Evolutionary conservation across 2,888 invertebrate genomes (phyloP).

Genomic region (Epistrophe grossulariae): DNA sequence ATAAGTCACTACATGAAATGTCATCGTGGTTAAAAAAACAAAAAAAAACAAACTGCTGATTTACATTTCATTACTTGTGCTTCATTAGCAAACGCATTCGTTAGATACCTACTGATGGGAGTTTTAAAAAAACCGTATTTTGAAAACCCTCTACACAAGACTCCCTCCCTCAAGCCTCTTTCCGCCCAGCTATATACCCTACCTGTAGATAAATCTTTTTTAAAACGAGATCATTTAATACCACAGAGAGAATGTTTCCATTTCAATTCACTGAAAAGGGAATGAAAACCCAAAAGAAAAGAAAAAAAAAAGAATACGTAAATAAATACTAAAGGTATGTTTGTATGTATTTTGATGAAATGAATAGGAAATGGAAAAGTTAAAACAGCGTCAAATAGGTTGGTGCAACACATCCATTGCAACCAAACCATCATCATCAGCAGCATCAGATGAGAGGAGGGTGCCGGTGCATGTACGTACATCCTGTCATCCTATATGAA

Average conservation of each 20-base stretch:
- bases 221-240: constrained; percentile 67
- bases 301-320: background rate
- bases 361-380: constrained; percentile 72
- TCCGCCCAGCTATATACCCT: background rate
- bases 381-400: constrained; percentile 72
- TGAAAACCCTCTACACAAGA: constrained; percentile 42
- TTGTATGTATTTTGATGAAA: constrained; percentile 23
- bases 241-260: constrained; percentile 68
- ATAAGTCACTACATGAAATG: background rate
- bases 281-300: constrained; percentile 22
- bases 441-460: background rate
- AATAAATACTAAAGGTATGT: constrained; percentile 16
- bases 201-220: constrained; percentile 4
- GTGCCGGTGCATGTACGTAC: constrained; percentile 18
- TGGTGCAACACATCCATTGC: constrained; percentile 38
- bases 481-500: constrained; percentile 55
- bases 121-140: constrained; percentile 13
- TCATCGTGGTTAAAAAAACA: background rate
- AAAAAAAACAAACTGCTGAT: no score
- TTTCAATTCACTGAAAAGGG: constrained; percentile 67
- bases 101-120: constrained; percentile 2
- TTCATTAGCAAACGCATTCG: constrained; percentile 54
- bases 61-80: constrained; percentile 55
- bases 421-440: background rate
- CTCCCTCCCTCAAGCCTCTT: background rate